A percentile compares a stretch with the other conserved stretches of the same genome.
Evolutionary conservation across 2,113 vertebrate species (phyloP).

Genomic region (Pelmatolapia mariae): DNA sequence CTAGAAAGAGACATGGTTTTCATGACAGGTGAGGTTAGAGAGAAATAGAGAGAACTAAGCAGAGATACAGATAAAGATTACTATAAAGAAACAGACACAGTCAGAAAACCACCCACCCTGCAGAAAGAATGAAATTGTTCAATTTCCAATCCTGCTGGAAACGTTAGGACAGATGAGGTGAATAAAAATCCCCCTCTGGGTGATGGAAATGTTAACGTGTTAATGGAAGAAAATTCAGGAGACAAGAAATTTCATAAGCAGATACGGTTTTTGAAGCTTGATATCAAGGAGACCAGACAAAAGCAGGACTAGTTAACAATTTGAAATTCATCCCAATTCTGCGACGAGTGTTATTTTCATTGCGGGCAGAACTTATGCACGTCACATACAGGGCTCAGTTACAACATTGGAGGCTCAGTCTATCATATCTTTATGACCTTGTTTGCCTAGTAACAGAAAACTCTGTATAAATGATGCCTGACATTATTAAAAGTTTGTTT

Average conservation of each 20-base stretch:
- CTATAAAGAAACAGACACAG: neutral
- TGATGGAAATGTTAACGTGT: neutral
- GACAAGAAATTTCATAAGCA: neutral
- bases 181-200: neutral
- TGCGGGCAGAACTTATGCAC: neutral
- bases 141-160: neutral
- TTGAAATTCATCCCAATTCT: neutral
- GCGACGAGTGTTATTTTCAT: neutral
- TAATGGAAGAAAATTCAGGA: neutral
- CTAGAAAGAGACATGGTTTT: conserved; percentile 8
- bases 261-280: neutral
- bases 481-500: neutral
- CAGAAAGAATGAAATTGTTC: conserved; percentile 3
- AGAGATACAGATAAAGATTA: neutral
- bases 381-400: neutral
- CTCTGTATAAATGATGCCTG: neutral
- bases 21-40: conserved; percentile 8
- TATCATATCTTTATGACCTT: neutral
- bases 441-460: neutral
- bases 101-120: neutral
- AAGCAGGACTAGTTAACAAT: neutral
- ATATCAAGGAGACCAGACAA: neutral
- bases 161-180: neutral
- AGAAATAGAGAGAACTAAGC: neutral
- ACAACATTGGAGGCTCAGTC: neutral